Evolutionary conservation across 2,888 invertebrate genomes (phyloP).

Genomic region (Mimumesa dahlbomi): DNA sequence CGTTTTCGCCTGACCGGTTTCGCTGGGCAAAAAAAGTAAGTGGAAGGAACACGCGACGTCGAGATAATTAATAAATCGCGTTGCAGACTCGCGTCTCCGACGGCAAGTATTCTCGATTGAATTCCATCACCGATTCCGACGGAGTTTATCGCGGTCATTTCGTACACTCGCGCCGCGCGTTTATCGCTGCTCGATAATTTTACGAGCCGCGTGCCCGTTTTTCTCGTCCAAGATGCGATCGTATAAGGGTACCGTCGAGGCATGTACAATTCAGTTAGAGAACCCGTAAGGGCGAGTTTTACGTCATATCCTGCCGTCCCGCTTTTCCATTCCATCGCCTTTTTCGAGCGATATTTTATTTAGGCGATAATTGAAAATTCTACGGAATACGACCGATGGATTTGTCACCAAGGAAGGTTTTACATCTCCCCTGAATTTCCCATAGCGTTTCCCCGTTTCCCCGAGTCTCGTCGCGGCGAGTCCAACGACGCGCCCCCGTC

Average conservation of each 20-base stretch:
- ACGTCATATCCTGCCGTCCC: slow-evolving; percentile 68
- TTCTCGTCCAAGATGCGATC: slow-evolving; percentile 42
- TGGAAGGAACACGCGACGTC: background rate
- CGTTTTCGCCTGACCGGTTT: slow-evolving; percentile 55
- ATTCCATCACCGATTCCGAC: slow-evolving; percentile 20
- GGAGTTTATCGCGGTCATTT: slow-evolving; percentile 62
- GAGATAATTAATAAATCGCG: background rate
- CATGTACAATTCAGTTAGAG: slow-evolving; percentile 73
- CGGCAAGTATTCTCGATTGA: slow-evolving; percentile 13
- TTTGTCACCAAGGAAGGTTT: slow-evolving; percentile 75
- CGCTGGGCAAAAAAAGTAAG: slow-evolving; percentile 23
- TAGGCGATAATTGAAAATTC: slow-evolving; percentile 77
- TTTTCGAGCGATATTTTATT: slow-evolving; percentile 71
- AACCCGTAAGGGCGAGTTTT: slow-evolving; percentile 67
- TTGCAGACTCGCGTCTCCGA: background rate
- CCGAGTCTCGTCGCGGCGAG: slow-evolving; percentile 24
- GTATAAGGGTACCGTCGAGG: slow-evolving; percentile 60
- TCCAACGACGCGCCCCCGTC: slow-evolving; percentile 19
- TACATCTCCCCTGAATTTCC: slow-evolving; percentile 69
- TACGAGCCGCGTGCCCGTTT: slow-evolving; percentile 55
- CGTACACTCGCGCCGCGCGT: slow-evolving; percentile 58
- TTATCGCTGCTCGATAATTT: slow-evolving; percentile 68
- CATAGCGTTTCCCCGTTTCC: slow-evolving; percentile 27
- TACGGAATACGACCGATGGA: slow-evolving; percentile 74
- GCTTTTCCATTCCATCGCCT: slow-evolving; percentile 20